phyloP scores from a whole-genome alignment of 2,113 vertebrate genomes.

The Hippocampus barbouri region DNA sequence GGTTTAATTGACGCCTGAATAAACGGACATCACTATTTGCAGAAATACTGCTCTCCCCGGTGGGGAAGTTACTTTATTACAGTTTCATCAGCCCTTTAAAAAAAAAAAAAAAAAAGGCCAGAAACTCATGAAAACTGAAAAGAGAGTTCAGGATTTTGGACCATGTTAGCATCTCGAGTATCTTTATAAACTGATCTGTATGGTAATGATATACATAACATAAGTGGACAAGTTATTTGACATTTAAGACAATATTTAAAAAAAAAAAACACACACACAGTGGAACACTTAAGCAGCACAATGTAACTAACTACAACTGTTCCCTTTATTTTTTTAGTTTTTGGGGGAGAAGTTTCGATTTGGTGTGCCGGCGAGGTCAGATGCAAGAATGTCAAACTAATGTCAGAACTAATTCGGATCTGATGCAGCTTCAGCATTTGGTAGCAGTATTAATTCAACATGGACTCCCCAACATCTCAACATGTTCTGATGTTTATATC shows the following conservation, averaged over 20 bases:
- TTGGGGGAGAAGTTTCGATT: background rate
- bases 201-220: background rate
- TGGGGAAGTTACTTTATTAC: background rate
- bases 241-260: background rate
- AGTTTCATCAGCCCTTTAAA: background rate
- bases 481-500: background rate
- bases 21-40: background rate
- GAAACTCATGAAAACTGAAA: too few relatives aligned
- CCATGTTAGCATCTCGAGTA: background rate
- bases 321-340: too few relatives aligned
- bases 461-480: background rate
- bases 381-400: background rate
- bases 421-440: background rate
- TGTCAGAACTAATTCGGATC: background rate
- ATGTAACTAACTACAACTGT: too few relatives aligned
- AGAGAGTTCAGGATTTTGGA: background rate
- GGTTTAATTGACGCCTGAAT: background rate
- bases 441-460: background rate
- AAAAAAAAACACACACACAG: background rate
- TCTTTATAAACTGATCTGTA: background rate
- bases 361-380: background rate
- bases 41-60: background rate
- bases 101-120: background rate
- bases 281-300: too few relatives aligned
- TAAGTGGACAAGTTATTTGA: background rate